Evolutionary conservation across 2,113 vertebrate species (phyloP), one percentile per base, ranked within the genome.

Genomic region (Regulus satrapa): DNA sequence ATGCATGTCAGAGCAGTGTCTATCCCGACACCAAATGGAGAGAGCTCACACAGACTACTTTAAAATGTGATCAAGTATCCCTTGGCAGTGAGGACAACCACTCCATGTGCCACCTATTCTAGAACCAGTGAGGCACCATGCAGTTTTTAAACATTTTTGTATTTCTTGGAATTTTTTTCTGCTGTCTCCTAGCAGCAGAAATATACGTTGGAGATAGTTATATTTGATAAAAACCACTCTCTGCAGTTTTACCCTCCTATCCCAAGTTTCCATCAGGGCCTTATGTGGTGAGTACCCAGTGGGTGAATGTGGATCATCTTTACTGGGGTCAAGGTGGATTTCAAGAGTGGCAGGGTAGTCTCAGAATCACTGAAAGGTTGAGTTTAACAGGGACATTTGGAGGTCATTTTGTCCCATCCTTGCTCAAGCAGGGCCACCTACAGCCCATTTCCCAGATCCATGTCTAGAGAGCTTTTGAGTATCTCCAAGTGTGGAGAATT

Each of bases 11-110:
- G 19, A 95, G 56, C 56, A 95, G 69, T 49, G 80, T 95, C 89
- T 78, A 78, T 45, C 73, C 95, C 95, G 96, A 97, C 93, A 96
- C 89, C 94, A 96, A 92, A 93, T 64, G 93, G 91, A 95, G 51
- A 78, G 40, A 84, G 23, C 16, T 91, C 73, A 89, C 64, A 75
- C 4, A 1, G 56, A 18, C 81, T 79, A 34, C 34, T 88, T 48
- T 56, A 68, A 81, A 88, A 77, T 18, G 14, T 3, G 0, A 43
- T 11, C 18, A 43, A 43, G 18, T 21, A 24, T 51, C 12, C 59
- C 56, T 18, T 36, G 43, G 8, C n/a, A 21, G 9, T 20, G 36
- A 55, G 46, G 19, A 40, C 10, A 64, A 3, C 21, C 52, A 36
- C 48, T 3, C 0, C 0, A 29, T n/a, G 20, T 14, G 16, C 31